Percentiles rank a stretch among this genome's conserved stretches.
Conservation (phyloP, 2,113 vertebrate genomes). For the Scomber colias region DNA sequence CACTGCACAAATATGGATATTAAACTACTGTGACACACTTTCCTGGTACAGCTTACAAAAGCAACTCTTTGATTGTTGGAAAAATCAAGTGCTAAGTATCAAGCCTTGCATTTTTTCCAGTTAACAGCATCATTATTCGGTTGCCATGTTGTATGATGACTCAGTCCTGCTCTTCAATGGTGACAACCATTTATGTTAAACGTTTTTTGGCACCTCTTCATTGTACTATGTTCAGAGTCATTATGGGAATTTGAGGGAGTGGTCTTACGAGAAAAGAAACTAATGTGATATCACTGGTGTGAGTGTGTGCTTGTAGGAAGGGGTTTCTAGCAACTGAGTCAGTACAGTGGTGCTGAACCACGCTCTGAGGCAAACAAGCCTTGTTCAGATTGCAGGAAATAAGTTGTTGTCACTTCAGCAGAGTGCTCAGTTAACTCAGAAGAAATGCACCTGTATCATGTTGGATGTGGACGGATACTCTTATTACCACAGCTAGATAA, state of each 20-base stretch:
- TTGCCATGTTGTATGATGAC: slow-evolving; percentile 19
- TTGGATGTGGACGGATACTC: slow-evolving; percentile 33
- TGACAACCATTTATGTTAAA: slow-evolving; percentile 13
- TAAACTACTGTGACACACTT: neutral
- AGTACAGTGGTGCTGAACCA: neutral
- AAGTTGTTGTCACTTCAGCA: neutral
- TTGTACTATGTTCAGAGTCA: neutral
- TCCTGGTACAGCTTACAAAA: neutral
- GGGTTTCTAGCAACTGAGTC: slow-evolving; percentile 1
- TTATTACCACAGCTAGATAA: slow-evolving; percentile 8
- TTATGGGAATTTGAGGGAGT: slow-evolving; percentile 12
- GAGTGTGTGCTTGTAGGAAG: neutral
- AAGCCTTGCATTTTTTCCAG: neutral
- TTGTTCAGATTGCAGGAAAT: neutral
- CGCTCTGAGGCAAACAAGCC: too few species aligned
- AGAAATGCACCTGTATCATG: slow-evolving; percentile 34
- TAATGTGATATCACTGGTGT: slow-evolving; percentile 8
- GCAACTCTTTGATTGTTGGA: slow-evolving; percentile 7
- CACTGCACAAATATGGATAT: slow-evolving; percentile 6
- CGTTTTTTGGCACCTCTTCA: neutral
- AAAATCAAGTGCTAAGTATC: slow-evolving; percentile 24
- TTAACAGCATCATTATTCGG: slow-evolving; percentile 23
- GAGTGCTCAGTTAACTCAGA: neutral
- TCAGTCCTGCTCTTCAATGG: neutral
- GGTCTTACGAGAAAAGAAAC: neutral